Evolutionary conservation across 2,888 invertebrate genomes (phyloP).

Genomic region (Amiota communis): DNA sequence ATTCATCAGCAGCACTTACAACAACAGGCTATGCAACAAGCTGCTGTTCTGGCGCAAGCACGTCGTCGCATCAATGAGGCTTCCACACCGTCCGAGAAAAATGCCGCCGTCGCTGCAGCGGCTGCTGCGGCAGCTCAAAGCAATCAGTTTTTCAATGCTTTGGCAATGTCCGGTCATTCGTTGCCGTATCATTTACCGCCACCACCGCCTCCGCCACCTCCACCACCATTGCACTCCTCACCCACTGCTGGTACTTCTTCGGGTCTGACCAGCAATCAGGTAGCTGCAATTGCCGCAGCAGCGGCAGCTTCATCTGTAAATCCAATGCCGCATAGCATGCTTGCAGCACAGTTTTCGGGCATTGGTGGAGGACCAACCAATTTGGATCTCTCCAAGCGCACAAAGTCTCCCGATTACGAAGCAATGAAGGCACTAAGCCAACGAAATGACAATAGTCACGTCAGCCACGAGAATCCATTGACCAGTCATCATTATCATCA

Average conservation of each 20-base stretch:
- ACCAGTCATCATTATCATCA: constrained; percentile 36
- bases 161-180: constrained; percentile 77
- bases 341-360: constrained; percentile 75
- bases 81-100: constrained; percentile 68
- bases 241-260: constrained; percentile 42
- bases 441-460: constrained; percentile 77
- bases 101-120: constrained; percentile 67
- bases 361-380: constrained; percentile 42
- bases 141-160: constrained; percentile 77
- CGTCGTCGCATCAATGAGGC: constrained; percentile 76
- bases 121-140: constrained; percentile 69
- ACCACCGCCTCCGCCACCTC: constrained; percentile 79
- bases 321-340: constrained; percentile 77
- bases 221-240: constrained; percentile 73
- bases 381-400: constrained; percentile 45
- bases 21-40: constrained; percentile 68
- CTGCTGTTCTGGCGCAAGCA: constrained; percentile 72
- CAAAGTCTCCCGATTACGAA: constrained; percentile 58
- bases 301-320: constrained; percentile 79
- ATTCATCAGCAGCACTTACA: constrained; percentile 61
- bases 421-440: constrained; percentile 33
- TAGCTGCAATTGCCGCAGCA: constrained; percentile 76
- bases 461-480: constrained; percentile 58
- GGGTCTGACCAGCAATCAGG: constrained; percentile 77
- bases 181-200: constrained; percentile 79